These are phyloP conservation scores for Quadroppia sp. DNA, from an alignment of 2,888 invertebrate species.

Conservation along the genomic window DNA sequence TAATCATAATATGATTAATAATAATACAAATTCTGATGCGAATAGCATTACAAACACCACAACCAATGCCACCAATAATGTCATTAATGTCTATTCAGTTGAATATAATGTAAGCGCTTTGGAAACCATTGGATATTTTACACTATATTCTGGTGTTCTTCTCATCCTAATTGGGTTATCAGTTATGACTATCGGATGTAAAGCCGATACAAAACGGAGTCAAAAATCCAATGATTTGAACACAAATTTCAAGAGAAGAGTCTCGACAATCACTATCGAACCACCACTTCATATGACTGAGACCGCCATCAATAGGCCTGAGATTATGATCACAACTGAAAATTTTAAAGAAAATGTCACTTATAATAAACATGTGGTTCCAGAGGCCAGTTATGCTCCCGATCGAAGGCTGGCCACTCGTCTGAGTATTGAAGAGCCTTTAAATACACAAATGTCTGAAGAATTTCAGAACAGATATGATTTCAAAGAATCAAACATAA, in stretches of 20 bases:
- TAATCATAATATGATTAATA: neutral
- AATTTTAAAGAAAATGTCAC: neutral
- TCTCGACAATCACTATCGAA: conserved; percentile 1
- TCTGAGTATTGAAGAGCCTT: neutral
- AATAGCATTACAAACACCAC: neutral
- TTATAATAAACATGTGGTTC: neutral
- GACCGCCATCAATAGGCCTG: neutral
- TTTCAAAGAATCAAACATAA: too few relatives aligned
- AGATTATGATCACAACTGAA: conserved; percentile 26
- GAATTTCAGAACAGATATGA: too few relatives aligned
- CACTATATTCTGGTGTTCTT: conserved; percentile 9
- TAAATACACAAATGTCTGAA: neutral
- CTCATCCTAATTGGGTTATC: conserved; percentile 14
- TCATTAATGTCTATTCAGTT: neutral
- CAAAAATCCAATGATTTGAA: neutral
- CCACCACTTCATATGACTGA: neutral
- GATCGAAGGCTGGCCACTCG: neutral
- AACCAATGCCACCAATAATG: neutral
- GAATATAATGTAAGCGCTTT: neutral
- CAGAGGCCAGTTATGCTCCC: neutral
- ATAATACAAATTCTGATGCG: neutral
- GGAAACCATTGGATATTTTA: conserved; percentile 25
- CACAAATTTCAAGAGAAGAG: neutral
- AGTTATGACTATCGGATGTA: neutral
- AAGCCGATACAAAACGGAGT: neutral